Conservation (phyloP, 2,113 vertebrate genomes). For the Pomatorhinus ruficollis region DNA sequence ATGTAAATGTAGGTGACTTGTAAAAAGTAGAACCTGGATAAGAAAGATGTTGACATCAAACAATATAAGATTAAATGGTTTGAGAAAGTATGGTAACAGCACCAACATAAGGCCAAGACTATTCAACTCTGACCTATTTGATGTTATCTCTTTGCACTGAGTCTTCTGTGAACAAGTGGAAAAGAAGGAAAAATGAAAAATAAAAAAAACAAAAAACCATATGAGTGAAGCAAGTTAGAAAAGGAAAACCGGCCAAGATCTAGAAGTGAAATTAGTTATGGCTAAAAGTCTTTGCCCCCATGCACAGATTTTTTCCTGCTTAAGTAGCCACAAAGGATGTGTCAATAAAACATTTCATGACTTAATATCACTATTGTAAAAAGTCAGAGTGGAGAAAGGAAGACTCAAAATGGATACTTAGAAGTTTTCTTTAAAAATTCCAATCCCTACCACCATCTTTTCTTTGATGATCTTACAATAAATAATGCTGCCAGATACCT, state of each 20-base stretch:
- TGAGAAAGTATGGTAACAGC: not conserved
- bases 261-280: not conserved
- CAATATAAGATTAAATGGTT: not conserved
- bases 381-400: not conserved
- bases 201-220: fast-evolving
- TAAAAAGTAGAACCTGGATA: not conserved
- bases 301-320: not conserved
- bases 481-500: not conserved
- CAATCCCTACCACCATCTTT: fast-evolving
- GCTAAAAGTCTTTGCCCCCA: not conserved
- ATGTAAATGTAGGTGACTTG: not conserved
- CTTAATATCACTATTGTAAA: not conserved
- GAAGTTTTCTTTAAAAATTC: not conserved
- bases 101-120: not conserved
- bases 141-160: not conserved
- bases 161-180: not conserved
- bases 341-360: not conserved
- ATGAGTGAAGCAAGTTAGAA: not conserved
- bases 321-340: not conserved
- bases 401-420: not conserved
- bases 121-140: not conserved
- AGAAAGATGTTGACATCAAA: not conserved
- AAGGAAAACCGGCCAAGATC: not conserved
- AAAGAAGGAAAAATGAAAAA: not conserved
- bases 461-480: not conserved